These are phyloP conservation scores for Saccostrea cuccullata DNA, from an alignment of 1,140 invertebrate genomes.

Conservation along the genomic window DNA sequence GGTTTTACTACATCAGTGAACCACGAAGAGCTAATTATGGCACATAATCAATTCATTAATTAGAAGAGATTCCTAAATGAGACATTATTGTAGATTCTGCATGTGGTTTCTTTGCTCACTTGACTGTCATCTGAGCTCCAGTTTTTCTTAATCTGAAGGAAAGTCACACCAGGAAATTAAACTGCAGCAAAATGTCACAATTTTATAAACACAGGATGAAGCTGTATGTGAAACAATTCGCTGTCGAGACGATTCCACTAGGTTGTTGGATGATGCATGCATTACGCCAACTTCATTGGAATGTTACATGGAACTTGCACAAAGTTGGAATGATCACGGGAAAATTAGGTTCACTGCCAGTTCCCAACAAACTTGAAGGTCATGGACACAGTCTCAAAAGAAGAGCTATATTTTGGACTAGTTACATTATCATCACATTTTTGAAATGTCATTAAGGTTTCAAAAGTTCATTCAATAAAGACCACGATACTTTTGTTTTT, in stretches of 20 bases:
- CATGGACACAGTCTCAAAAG: background rate
- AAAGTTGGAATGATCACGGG: background rate
- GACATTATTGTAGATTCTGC: background rate
- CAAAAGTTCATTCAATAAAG: background rate
- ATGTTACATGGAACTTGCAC: constrained; percentile 11
- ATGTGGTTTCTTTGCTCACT: background rate
- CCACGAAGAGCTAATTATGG: background rate
- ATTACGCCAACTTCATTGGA: background rate
- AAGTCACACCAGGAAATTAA: background rate
- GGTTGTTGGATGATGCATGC: background rate
- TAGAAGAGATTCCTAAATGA: background rate
- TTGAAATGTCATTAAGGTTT: background rate
- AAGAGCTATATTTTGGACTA: background rate
- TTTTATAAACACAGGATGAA: background rate
- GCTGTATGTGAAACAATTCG: background rate
- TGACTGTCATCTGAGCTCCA: background rate
- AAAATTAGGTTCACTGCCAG: background rate
- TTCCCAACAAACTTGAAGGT: background rate
- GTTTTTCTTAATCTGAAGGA: too few species aligned
- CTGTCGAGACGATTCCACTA: background rate
- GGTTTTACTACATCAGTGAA: too few species aligned
- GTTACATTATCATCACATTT: background rate
- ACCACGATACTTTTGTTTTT: background rate
- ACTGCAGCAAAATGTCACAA: background rate
- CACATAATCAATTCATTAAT: background rate